Base-by-base conservation (phyloP, 2,113 vertebrate genomes). In the Xiphorhynchus elegans region DNA sequence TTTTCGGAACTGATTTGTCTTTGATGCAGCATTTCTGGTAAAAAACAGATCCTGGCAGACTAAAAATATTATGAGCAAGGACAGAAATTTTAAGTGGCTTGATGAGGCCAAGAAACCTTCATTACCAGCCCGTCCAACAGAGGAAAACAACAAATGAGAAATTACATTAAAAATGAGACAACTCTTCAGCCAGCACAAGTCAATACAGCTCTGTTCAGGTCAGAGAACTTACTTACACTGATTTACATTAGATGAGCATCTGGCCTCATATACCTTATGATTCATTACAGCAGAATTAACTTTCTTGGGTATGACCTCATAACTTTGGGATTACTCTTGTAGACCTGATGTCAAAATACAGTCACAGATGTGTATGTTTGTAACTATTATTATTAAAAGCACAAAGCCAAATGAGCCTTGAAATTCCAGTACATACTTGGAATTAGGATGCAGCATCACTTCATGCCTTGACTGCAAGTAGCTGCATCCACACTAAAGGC, bases 121-220 rank as follows among this genome's bases (percentile, higher is more conserved):
- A 31, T 88, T 75, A 83, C 33, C 37, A 77, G 44, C 2, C 1
- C 47, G 60, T 44, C 28, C 33, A 80, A 26, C 66, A 74, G 23
- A 83, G 28, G 24, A 92, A 81, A 95, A 88, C 29, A 80, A 63
- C 31, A 88, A 93, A 92, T 56, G 68, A 88, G 73, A 81, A 84
- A 85, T 60, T 40, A 62, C 44, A 62, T 84, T 74, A 72, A 87
- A 94, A 91, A 78, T 63, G 31, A 91, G 52, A 50, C 17, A 89
- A 74, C 74, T 66, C 46, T 69, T 93, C 42, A 81, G 72, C 68
- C 83, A 80, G 39, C 28, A 62, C 18, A 69, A 90, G 63, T 17
- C 52, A 90, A 66, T 37, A 86, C 37, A 78, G 42, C 77, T 73
- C 39, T 2, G 2, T 44, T 70, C 39, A 68, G 52, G 59, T 90